Evolutionary conservation across 2,797 vertebrate species (phyloP), one percentile per base, ranked within the genome.

Genomic region (Arctocebus calabarensis): DNA sequence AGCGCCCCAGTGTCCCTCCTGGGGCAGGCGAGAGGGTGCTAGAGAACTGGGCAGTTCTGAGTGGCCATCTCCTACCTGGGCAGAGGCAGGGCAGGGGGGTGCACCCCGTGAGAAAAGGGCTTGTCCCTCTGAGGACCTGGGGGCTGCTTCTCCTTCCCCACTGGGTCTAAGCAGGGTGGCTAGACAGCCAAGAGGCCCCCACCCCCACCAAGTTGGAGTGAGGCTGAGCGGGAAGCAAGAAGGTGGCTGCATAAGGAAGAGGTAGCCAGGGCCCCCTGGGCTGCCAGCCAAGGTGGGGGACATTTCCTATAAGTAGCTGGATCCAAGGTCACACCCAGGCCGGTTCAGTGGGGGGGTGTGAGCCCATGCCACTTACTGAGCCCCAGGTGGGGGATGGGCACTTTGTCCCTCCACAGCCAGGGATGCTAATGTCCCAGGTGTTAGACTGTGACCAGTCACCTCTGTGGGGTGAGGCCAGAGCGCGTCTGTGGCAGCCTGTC

Each of bases 251-350:
- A 9, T n/a, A 23, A 62, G 25, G 62, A 52, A 19, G 79, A 37
- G 5, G 12, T 3, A 0, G 0, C 0, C 40, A 19, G 40, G 55
- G 14, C 1, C 29, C 19, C 17, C 17, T 0, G 0, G 32, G 62
- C 55, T 16, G 78, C 14, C 81, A 20, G 27, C 1, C 23, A 37
- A 7, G 68, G 52, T 14, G 45, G n/a, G 7, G 19, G 17, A 11
- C 14, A 0, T 37, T 6, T 70, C 71, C 79, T 1, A 1, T 16
- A 2, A 61, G 62, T 27, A 4, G 62, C n/a, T 20, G 5, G 16
- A n/a, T 29, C 45, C 23, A 20, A 16, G 40, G 14, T 16, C 29
- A 8, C 1, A 0, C 22, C 34, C 85, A 66, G 78, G 45, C 25
- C 3, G 8, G 48, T 29, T 79, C 13, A 9, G 48, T 23, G 0